Percentiles rank a stretch among this genome's conserved stretches.
These are phyloP conservation scores for Crepidodera aurea DNA, from an alignment of 2,888 invertebrate species.

Conservation along the genomic window DNA sequence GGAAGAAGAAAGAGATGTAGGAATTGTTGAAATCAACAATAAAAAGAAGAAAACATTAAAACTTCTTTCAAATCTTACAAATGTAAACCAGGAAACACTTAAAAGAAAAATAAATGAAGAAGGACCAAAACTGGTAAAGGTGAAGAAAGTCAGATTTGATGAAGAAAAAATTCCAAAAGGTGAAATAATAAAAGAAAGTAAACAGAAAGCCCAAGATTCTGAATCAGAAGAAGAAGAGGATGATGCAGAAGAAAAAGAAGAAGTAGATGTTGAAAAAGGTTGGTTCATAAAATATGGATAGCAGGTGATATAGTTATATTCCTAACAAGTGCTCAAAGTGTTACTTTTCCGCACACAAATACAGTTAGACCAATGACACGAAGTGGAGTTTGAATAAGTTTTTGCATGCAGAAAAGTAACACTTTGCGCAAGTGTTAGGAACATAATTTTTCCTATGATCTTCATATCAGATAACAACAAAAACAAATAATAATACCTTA, in stretches of 20 bases:
- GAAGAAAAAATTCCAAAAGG: slow-evolving; percentile 23
- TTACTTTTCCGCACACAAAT: too few relatives aligned
- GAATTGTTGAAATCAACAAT: slow-evolving; percentile 43
- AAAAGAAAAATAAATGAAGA: slow-evolving; percentile 30
- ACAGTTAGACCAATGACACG: too few relatives aligned
- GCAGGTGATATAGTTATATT: too few relatives aligned
- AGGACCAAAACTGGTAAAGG: slow-evolving; percentile 15
- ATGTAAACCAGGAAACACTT: slow-evolving; percentile 28
- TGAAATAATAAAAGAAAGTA: slow-evolving; percentile 16
- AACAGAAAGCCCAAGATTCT: slow-evolving; percentile 49
- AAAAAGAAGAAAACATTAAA: slow-evolving; percentile 62
- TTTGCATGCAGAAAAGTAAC: too few relatives aligned
- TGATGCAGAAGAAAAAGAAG: slow-evolving; percentile 25
- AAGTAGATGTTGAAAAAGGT: too few relatives aligned
- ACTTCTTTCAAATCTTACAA: slow-evolving; percentile 40
- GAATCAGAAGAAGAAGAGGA: slow-evolving; percentile 29
- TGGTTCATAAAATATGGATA: too few relatives aligned
- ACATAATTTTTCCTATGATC: too few relatives aligned
- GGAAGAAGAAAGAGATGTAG: slow-evolving; percentile 20
- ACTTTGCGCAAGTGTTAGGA: too few relatives aligned
- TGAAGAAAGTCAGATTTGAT: slow-evolving; percentile 44
- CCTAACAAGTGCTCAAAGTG: too few relatives aligned
- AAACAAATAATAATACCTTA: too few relatives aligned
- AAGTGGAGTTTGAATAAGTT: too few relatives aligned
- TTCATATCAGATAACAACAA: too few relatives aligned